Evolutionary conservation across 2,888 invertebrate species (phyloP).

Genomic region (Apamea anceps): DNA sequence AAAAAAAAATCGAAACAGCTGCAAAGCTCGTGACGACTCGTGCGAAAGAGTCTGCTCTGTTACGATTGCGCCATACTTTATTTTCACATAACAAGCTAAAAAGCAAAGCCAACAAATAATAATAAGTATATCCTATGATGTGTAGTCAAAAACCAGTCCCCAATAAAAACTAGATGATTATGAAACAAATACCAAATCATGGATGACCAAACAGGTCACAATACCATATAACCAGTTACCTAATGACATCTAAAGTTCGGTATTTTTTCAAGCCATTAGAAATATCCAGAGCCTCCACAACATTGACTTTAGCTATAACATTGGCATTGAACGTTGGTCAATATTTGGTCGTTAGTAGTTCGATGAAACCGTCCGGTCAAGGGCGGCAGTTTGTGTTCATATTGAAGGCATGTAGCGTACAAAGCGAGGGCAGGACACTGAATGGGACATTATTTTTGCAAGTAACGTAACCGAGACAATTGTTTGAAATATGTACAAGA

Average conservation of each 20-base stretch:
- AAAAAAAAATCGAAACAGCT: too few relatives aligned
- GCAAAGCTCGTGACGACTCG: too few relatives aligned
- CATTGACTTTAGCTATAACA: constrained; percentile 33
- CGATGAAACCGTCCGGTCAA: constrained; percentile 33
- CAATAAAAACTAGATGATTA: not conserved
- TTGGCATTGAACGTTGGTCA: constrained; percentile 32
- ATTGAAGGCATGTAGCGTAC: constrained; percentile 36
- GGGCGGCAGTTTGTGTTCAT: constrained; percentile 28
- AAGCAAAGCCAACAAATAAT: not conserved
- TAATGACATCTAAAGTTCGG: not conserved
- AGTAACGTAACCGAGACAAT: constrained; percentile 1
- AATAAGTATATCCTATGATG: not conserved
- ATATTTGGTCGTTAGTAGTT: constrained; percentile 49
- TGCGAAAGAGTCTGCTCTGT: not conserved
- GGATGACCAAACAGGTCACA: not conserved
- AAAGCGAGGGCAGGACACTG: constrained; percentile 25
- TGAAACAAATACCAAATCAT: not conserved
- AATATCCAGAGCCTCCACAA: constrained; percentile 12
- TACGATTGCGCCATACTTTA: not conserved
- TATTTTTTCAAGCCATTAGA: constrained; percentile 19
- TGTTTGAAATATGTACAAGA: not conserved
- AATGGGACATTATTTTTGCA: constrained; percentile 49
- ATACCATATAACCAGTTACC: not conserved
- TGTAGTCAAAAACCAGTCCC: not conserved
- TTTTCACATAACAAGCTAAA: not conserved